Conservation (phyloP, 2,797 vertebrate species). For the Enteromius paludinosus region DNA sequence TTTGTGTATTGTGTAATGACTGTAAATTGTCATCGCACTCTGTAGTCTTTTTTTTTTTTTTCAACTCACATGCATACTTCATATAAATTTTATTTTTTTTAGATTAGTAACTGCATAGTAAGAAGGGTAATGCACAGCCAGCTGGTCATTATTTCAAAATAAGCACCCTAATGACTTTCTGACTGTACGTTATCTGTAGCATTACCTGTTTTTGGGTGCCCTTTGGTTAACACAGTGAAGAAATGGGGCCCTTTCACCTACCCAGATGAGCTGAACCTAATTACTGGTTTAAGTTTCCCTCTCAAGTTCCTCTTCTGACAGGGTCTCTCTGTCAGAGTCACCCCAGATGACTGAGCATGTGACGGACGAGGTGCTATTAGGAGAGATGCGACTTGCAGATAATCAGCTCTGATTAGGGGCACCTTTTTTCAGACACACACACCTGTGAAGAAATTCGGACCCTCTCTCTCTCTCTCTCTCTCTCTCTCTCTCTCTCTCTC, state of each 20-base stretch:
- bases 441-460: conserved; percentile 47
- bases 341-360: conserved; percentile 56
- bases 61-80: neutral
- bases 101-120: neutral
- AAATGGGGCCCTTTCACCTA: conserved; percentile 56
- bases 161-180: neutral
- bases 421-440: conserved; percentile 54
- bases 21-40: neutral
- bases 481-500: neutral
- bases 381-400: conserved; percentile 62
- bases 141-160: neutral
- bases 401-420: conserved; percentile 60
- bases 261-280: conserved; percentile 61
- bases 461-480: neutral
- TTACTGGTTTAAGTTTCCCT: conserved; percentile 65
- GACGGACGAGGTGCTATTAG: conserved; percentile 65
- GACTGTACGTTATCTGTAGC: neutral
- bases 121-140: neutral
- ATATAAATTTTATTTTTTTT: neutral
- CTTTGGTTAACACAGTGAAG: conserved; percentile 65
- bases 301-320: conserved; percentile 51
- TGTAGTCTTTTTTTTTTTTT: neutral
- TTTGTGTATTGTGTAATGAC: neutral
- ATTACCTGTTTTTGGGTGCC: conserved; percentile 8
- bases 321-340: conserved; percentile 55